Evolutionary conservation across 2,888 invertebrate genomes (phyloP).

Genomic region (Perizoma flavofasciatum): DNA sequence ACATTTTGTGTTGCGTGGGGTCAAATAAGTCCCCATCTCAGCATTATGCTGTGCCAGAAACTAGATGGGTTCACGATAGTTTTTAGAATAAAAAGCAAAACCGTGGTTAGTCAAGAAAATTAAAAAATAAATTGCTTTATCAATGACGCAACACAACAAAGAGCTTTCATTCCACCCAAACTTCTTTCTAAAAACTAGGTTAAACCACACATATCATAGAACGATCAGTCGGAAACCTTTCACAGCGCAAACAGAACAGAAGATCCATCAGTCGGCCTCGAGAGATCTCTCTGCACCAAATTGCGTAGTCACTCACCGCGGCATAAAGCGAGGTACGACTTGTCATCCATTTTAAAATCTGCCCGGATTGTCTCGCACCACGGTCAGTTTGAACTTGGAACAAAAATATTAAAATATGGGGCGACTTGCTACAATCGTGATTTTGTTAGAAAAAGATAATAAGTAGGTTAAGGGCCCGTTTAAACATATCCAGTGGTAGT

Average conservation of each 20-base stretch:
- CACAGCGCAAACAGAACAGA: slow-evolving; percentile 27
- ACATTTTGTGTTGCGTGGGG: too few species aligned
- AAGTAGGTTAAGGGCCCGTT: too few species aligned
- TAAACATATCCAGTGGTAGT: too few species aligned
- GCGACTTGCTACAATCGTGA: too few species aligned
- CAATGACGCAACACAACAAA: not conserved
- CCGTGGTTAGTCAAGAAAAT: too few species aligned
- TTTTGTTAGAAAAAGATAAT: too few species aligned
- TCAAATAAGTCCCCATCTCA: too few species aligned
- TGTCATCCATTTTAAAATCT: slow-evolving; percentile 81
- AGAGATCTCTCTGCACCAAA: slow-evolving; percentile 56
- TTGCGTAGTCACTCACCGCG: slow-evolving; percentile 70
- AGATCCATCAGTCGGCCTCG: slow-evolving; percentile 46
- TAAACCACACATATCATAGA: not conserved
- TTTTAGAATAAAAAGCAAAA: too few species aligned
- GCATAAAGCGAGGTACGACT: slow-evolving; percentile 71
- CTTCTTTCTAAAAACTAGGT: slow-evolving; percentile 14
- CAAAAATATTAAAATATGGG: not conserved
- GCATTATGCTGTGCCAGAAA: too few species aligned
- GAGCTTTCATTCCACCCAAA: not conserved
- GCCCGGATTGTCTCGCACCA: slow-evolving; percentile 41
- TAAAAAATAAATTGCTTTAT: too few species aligned
- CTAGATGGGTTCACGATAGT: too few species aligned
- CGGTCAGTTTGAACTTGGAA: slow-evolving; percentile 41
- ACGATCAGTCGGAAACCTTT: not conserved